Percentiles rank a stretch among this genome's conserved stretches.
These are phyloP conservation scores for Rhyacichthys aspro DNA, from an alignment of 2,797 vertebrate genomes.

Conservation along the genomic window DNA sequence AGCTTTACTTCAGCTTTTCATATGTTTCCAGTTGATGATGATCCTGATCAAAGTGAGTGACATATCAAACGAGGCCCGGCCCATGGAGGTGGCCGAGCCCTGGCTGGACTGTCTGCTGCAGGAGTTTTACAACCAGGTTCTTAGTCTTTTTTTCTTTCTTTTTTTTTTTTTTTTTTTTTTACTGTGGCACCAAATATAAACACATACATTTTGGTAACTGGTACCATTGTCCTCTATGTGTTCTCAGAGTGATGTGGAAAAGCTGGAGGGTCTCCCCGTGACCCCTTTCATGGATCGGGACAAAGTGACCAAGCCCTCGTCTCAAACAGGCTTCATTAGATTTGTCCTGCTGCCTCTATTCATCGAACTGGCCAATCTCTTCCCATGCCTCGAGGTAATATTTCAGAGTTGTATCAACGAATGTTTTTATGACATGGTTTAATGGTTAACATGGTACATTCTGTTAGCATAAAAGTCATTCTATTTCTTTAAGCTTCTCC, in stretches of 20 bases:
- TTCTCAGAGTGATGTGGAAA: constrained; percentile 82
- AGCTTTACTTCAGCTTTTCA: accelerated
- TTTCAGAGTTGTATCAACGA: neutral
- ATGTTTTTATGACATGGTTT: neutral
- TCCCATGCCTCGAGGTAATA: constrained; percentile 81
- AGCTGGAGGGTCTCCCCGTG: constrained; percentile 83
- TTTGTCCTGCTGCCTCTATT: constrained; percentile 83
- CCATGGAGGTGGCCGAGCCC: constrained; percentile 84
- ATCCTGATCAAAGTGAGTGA: constrained; percentile 85
- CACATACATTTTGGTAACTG: neutral
- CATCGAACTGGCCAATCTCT: constrained; percentile 82
- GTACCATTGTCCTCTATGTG: neutral
- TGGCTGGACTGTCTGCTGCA: constrained; percentile 85
- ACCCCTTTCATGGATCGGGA: constrained; percentile 85
- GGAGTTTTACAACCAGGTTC: constrained; percentile 86
- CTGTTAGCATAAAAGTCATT: no score
- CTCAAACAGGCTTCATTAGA: constrained; percentile 83
- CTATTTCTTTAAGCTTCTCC: no score
- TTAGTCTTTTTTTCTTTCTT: neutral
- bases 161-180: neutral
- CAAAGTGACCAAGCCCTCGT: constrained; percentile 83
- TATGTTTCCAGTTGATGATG: constrained; percentile 78
- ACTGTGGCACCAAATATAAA: neutral
- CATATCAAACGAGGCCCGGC: constrained; percentile 83
- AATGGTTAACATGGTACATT: no score